Evolutionary conservation across 2,797 vertebrate species (phyloP), one percentile per base, ranked within the genome.

Genomic region (Gorsachius magnificus): DNA sequence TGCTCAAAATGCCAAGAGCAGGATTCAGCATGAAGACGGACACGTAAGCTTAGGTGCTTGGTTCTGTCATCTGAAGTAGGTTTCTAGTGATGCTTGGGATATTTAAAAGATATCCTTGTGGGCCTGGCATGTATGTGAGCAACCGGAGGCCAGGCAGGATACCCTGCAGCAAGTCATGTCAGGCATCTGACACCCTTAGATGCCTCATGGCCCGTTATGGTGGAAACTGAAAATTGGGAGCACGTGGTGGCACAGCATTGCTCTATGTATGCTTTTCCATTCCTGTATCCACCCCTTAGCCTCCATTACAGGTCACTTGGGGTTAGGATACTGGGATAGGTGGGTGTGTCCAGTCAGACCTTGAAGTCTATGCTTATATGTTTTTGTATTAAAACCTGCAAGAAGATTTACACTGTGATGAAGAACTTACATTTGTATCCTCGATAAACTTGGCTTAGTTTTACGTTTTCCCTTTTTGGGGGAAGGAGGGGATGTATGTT

Each of bases 91-190:
- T 71, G 28, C 36, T 56, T 71, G 16, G 46, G 38, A 41, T 46
- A 53, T 48, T 81, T 66, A 48, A 54, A 70, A 74, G 3, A 16
- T 21, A 13, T 3, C 1, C 4, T 20, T 76, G 35, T 77, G 58
- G 14, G 6, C 19, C 28, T 48, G 43, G 15, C 45, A 19, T 17
- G 22, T 57, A 17, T 0, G 0, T 43, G 60, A 70, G 68, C 43
- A 64, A 12, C 4, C 0, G 2, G 48, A 57, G 45, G 16, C 50
- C 57, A 33, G 48, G 53, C 45, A 45, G 66, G 28, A n/a, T 28
- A 25, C 16, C 24, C 33, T 87, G 76, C 64, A 64, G 16, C 19
- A 58, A 15, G 18, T 72, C 21, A 15, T 14, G 0, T 26, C 41
- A 41, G 41, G 16, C 28, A 8, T 63, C 54, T 53, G 35, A 15